A percentile compares a stretch with the other conserved stretches of the same genome.
phyloP scores from a whole-genome alignment of 2,797 vertebrate species.

The Allobates femoralis region DNA sequence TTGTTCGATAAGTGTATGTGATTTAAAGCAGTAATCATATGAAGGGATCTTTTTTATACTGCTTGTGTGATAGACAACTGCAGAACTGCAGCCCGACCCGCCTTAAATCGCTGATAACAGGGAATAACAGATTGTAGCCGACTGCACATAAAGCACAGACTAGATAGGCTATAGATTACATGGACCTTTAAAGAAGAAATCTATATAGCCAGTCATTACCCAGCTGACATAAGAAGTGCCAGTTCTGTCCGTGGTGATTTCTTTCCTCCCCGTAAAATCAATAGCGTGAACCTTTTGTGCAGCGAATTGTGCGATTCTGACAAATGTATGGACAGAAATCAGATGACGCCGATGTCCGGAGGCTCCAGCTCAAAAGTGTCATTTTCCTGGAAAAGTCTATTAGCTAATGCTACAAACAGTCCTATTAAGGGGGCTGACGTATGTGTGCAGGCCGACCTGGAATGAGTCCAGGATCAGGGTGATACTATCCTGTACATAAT shows the following conservation, averaged over 20 bases:
- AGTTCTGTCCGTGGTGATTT: not conserved
- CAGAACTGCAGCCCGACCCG: not conserved
- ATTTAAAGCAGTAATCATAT: not conserved
- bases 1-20: not conserved
- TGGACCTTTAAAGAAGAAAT: not conserved
- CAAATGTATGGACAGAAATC: constrained; percentile 30
- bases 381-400: constrained; percentile 31
- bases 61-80: not conserved
- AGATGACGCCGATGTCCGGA: constrained; percentile 3
- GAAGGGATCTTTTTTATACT: not conserved
- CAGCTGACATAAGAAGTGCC: constrained; percentile 12
- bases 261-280: constrained; percentile 22
- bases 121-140: not conserved
- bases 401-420: constrained; percentile 29
- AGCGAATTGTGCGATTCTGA: constrained; percentile 21
- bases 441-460: not conserved
- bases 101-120: not conserved
- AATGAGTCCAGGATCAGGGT: not conserved
- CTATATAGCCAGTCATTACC: constrained; percentile 4
- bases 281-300: not conserved
- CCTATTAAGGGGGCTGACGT: constrained; percentile 18
- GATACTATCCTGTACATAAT: not conserved
- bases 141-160: not conserved
- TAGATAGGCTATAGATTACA: not conserved
- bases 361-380: constrained; percentile 23